Percentiles rank a stretch among this genome's conserved stretches.
These are phyloP conservation scores for Aphrophora alni DNA, from an alignment of 2,888 invertebrate genomes.

Conservation along the genomic window DNA sequence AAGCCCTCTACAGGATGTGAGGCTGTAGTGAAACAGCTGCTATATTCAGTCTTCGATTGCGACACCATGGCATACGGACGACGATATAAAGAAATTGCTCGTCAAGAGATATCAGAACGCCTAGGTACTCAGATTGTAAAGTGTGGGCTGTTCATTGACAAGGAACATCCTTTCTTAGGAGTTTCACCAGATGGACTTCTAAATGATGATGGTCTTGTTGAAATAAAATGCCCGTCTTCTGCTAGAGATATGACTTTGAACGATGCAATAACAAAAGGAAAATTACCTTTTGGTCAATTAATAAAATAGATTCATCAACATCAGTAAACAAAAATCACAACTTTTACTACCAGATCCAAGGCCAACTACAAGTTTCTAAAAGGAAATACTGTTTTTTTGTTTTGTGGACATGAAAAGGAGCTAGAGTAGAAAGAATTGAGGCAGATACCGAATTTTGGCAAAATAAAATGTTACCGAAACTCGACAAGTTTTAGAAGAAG, in stretches of 20 bases:
- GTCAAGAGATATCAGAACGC: not conserved
- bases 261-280: not conserved
- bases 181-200: conserved; percentile 11
- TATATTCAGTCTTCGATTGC: conserved; percentile 12
- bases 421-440: not conserved
- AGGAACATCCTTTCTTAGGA: not conserved
- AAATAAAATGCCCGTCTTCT: conserved; percentile 19
- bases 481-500: conserved; percentile 13
- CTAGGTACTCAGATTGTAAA: not conserved
- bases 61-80: conserved; percentile 12
- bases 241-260: not conserved
- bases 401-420: conserved; percentile 23
- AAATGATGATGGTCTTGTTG: not conserved
- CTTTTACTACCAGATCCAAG: conserved; percentile 27
- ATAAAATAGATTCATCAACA: not conserved
- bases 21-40: not conserved
- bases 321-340: conserved; percentile 18
- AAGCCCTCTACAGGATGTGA: not conserved
- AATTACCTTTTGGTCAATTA: conserved; percentile 3
- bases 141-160: conserved; percentile 19
- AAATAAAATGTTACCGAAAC: not conserved
- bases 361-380: conserved; percentile 17
- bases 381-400: conserved; percentile 28
- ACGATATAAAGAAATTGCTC: not conserved
- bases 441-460: conserved; percentile 23